These are phyloP conservation scores for Elephas maximus DNA, from an alignment of 2,113 vertebrate species.

Conservation along the genomic window DNA sequence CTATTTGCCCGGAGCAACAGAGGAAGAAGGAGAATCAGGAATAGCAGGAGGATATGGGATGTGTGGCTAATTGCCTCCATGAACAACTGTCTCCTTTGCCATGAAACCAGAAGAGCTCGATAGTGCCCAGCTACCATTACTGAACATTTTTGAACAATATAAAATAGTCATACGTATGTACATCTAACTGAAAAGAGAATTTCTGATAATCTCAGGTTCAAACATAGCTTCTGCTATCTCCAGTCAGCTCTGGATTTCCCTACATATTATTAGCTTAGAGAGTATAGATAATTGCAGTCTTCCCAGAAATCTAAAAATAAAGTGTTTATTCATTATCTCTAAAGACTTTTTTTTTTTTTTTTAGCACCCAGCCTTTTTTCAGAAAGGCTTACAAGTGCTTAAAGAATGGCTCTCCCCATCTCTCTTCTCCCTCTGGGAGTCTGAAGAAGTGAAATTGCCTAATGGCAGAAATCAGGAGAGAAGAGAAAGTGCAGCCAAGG, in stretches of 20 bases:
- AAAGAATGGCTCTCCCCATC: not conserved
- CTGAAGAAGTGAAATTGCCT: slow-evolving; percentile 16
- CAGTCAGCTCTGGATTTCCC: slow-evolving; percentile 59
- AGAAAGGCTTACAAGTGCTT: slow-evolving; percentile 55
- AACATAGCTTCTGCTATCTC: slow-evolving; percentile 53
- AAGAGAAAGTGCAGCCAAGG: not conserved
- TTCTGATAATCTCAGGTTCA: slow-evolving; percentile 40
- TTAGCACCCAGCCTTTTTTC: slow-evolving; percentile 38
- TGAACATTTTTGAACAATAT: not conserved
- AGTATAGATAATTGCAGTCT: slow-evolving; percentile 78
- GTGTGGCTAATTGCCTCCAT: not conserved
- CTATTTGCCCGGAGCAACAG: not conserved
- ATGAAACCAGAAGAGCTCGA: not conserved
- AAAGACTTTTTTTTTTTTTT: slow-evolving; percentile 38
- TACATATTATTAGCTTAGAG: slow-evolving; percentile 66
- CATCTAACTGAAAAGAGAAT: slow-evolving; percentile 25
- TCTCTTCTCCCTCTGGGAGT: not conserved
- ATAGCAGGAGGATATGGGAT: not conserved
- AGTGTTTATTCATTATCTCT: slow-evolving; percentile 73
- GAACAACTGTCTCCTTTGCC: not conserved
- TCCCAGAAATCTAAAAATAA: slow-evolving; percentile 81
- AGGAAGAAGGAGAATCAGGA: not conserved
- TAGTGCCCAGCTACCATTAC: not conserved
- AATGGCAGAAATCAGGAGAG: slow-evolving; percentile 17
- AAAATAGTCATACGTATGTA: not conserved